These are phyloP conservation scores for Drosophila erecta DNA, from an alignment of 1,140 invertebrate species.

Conservation along the genomic window DNA sequence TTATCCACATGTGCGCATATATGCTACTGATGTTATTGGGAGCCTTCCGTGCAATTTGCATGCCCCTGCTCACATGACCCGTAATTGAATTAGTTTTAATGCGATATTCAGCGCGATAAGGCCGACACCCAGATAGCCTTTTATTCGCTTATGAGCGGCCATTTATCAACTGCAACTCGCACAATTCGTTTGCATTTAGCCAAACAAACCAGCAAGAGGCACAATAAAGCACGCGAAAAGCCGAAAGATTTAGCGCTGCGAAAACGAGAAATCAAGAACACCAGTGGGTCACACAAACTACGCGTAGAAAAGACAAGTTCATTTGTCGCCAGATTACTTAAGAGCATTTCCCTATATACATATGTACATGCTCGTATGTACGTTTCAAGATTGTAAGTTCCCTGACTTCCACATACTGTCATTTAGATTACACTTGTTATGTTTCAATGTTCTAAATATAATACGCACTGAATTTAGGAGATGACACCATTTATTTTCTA, in stretches of 20 bases:
- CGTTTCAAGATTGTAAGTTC: too few species aligned
- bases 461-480: too few species aligned
- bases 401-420: too few species aligned
- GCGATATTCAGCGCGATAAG: slow-evolving; percentile 47
- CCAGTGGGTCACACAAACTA: slow-evolving; percentile 29
- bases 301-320: slow-evolving; percentile 30
- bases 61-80: slow-evolving; percentile 45
- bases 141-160: slow-evolving; percentile 37
- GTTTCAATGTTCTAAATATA: too few species aligned
- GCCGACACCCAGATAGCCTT: slow-evolving; percentile 52
- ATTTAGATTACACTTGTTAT: too few species aligned
- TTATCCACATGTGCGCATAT: slow-evolving; percentile 20
- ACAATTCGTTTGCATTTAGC: slow-evolving; percentile 52
- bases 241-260: slow-evolving; percentile 15
- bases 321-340: too few species aligned
- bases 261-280: slow-evolving; percentile 1
- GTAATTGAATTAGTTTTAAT: slow-evolving; percentile 80
- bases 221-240: not conserved
- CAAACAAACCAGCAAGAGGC: slow-evolving; percentile 13
- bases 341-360: too few species aligned
- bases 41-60: slow-evolving; percentile 50
- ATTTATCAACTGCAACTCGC: slow-evolving; percentile 59
- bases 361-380: too few species aligned
- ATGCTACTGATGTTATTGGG: slow-evolving; percentile 8
- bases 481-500: too few species aligned